A percentile compares a stretch with the other conserved stretches of the same genome.
Evolutionary conservation across 1,140 invertebrate genomes (phyloP).

Genomic region (Zaprionus tsacasi): DNA sequence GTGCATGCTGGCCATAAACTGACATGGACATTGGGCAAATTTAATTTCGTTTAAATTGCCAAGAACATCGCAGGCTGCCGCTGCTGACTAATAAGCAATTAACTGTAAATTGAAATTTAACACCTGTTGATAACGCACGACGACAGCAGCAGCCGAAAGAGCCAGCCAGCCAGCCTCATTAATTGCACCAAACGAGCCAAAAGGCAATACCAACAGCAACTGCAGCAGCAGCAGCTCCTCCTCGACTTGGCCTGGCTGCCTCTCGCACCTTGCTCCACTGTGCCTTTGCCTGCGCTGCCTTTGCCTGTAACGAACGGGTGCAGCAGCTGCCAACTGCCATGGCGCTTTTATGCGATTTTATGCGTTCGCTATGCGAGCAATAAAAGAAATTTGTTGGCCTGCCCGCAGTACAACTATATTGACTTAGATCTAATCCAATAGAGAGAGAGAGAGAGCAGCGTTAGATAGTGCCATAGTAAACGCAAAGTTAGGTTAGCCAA

Average conservation of each 20-base stretch:
- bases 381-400: conserved; percentile 77
- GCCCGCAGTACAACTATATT: conserved; percentile 49
- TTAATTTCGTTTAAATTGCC: conserved; percentile 76
- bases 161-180: conserved; percentile 54
- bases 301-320: conserved; percentile 37
- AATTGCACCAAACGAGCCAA: conserved; percentile 65
- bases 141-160: conserved; percentile 18
- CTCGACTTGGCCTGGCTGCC: background rate
- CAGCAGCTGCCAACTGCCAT: conserved; percentile 54
- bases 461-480: conserved; percentile 4
- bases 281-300: background rate
- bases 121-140: conserved; percentile 73
- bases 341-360: conserved; percentile 53
- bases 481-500: background rate
- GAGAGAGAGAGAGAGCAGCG: no score
- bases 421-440: conserved; percentile 47
- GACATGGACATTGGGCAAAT: conserved; percentile 64
- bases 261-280: background rate
- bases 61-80: conserved; percentile 24
- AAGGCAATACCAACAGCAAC: conserved; percentile 21
- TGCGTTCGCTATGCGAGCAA: conserved; percentile 54
- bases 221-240: background rate
- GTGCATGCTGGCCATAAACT: conserved; percentile 25
- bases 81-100: conserved; percentile 73
- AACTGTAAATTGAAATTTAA: conserved; percentile 75